A percentile compares a stretch with the other conserved stretches of the same genome.
Conservation (phyloP, 2,888 invertebrate species). For the Ormyrus rosae region DNA sequence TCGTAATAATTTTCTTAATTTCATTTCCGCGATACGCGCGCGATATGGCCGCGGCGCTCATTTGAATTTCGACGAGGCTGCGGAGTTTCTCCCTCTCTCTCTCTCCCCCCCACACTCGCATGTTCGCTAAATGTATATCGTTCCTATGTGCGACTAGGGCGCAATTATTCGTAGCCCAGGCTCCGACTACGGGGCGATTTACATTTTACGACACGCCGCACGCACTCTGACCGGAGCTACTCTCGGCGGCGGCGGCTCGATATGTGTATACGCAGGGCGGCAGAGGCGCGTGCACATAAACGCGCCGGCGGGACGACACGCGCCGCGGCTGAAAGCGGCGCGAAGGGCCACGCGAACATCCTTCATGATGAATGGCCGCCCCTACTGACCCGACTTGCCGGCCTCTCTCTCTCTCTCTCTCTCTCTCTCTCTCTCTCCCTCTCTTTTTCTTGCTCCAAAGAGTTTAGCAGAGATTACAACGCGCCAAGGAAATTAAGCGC, state of each 20-base stretch:
- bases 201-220: conserved; percentile 58
- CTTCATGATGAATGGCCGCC: conserved; percentile 54
- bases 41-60: conserved; percentile 27
- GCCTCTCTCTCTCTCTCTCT: conserved; percentile 55
- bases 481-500: not conserved
- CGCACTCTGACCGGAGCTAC: conserved; percentile 30
- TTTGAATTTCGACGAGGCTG: conserved; percentile 58
- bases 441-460: conserved; percentile 42
- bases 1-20: conserved; percentile 46
- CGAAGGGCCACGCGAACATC: conserved; percentile 33
- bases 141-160: conserved; percentile 14
- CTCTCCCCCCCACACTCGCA: conserved; percentile 33
- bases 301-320: not conserved
- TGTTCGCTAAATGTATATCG: conserved; percentile 47
- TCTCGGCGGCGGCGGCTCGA: not conserved
- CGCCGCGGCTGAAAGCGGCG: not conserved
- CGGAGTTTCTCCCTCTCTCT: conserved; percentile 22
- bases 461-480: not conserved
- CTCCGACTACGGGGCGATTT: conserved; percentile 54
- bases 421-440: conserved; percentile 42
- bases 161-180: conserved; percentile 55
- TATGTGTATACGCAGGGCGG: no score
- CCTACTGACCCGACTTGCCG: not conserved
- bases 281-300: no score
- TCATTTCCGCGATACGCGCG: conserved; percentile 41